Evolutionary conservation across 2,888 invertebrate genomes (phyloP).

Genomic region (Hirtodrosophila cameraria): DNA sequence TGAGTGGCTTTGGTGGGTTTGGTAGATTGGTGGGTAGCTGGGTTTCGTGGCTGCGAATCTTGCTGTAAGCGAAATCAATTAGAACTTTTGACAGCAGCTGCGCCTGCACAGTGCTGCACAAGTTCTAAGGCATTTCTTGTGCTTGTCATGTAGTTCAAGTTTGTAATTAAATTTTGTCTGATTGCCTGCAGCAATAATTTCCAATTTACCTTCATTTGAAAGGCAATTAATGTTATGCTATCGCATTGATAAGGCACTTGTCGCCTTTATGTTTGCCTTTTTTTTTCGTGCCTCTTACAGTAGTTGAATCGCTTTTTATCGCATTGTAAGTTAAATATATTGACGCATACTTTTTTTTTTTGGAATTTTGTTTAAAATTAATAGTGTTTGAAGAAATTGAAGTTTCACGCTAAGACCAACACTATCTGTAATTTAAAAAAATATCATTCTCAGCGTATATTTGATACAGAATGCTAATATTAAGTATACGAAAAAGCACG

Average conservation of each 20-base stretch:
- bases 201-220: conserved; percentile 65
- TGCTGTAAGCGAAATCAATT: conserved; percentile 73
- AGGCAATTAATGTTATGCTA: conserved; percentile 69
- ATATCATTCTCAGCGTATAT: no score
- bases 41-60: conserved; percentile 21
- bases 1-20: conserved; percentile 3
- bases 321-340: conserved; percentile 11
- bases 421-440: no score
- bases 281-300: conserved; percentile 3
- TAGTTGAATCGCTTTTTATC: conserved; percentile 43
- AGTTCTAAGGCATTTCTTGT: conserved; percentile 5
- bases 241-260: conserved; percentile 57
- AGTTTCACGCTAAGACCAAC: no score
- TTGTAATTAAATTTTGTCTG: conserved; percentile 70
- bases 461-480: no score
- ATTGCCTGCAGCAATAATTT: conserved; percentile 67
- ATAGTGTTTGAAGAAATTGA: no score
- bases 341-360: conserved; percentile 32
- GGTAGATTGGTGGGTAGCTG: not conserved
- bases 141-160: conserved; percentile 33
- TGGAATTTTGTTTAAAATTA: no score
- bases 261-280: conserved; percentile 2
- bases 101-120: conserved; percentile 33
- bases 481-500: no score
- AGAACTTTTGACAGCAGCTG: conserved; percentile 71